Evolutionary conservation across 2,113 vertebrate species (phyloP).

Genomic region (Podarcis cretensis): DNA sequence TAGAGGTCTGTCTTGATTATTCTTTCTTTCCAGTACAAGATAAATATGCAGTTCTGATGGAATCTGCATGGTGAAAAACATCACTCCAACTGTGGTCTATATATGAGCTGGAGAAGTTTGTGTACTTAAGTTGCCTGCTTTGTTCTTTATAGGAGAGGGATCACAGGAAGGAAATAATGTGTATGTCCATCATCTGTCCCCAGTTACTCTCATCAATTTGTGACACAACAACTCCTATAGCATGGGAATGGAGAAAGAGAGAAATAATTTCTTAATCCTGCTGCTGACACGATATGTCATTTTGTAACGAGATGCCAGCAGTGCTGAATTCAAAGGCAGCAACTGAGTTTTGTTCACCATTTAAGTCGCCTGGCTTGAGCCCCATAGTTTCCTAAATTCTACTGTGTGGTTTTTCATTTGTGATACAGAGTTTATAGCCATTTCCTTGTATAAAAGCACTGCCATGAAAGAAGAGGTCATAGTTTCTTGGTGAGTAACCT

Average conservation of each 20-base stretch:
- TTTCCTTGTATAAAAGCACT: neutral
- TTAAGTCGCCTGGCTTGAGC: no score
- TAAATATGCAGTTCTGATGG: neutral
- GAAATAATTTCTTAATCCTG: neutral
- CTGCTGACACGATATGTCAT: neutral
- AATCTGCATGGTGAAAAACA: neutral
- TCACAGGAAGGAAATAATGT: neutral
- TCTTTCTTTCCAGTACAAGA: neutral
- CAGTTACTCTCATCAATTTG: accelerated
- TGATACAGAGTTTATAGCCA: neutral
- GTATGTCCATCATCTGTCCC: neutral
- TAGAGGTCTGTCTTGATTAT: neutral
- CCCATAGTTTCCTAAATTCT: neutral
- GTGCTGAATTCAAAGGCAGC: neutral
- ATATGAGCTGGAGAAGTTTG: neutral
- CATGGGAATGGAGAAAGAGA: neutral
- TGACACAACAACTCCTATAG: neutral
- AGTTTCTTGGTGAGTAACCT: neutral
- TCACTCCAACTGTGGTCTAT: neutral
- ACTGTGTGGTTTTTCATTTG: neutral
- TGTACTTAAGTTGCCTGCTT: neutral
- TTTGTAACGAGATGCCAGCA: neutral
- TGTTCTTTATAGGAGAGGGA: neutral
- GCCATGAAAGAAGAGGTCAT: neutral
- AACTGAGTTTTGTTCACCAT: neutral